Evolutionary conservation across 2,113 vertebrate genomes (phyloP), one percentile per base, ranked within the genome.

Genomic region (Misgurnus mizolepis): DNA sequence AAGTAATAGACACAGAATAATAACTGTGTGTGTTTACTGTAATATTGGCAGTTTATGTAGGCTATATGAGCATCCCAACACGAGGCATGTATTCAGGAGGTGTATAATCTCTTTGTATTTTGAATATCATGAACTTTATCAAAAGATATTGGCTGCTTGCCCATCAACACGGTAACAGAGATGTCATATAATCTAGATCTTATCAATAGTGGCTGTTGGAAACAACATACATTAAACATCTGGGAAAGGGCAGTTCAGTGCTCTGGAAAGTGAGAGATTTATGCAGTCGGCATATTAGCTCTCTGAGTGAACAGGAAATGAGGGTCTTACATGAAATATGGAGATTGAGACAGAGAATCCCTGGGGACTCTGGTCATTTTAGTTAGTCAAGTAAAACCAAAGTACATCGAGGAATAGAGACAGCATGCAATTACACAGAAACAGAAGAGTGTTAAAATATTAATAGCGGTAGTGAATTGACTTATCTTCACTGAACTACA

Each of bases 1-100:
- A 18, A 6, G 64, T 70, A 7, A 70, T 61, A 45, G 49, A 64
- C 22, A 62, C 68, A 82, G 43, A 61, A 55, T 61, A 34, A 75
- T 74, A 74, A 60, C 50, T 71, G 17, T 34, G 72, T 43, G 55
- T 75, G 41, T 62, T 27, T 14, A 61, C 0, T 6, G 6, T 18
- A 62, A 62, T 49, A 61, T 17, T 47, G 11, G 49, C 11, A 50
- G 56, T 45, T 74, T 2, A 14, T 58, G 9, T 71, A n/a, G 34
- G 27, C 5, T 45, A 74, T 58, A n/a, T 10, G 4, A 49, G n/a
- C 5, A 40, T 15, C 27, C 12, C 34, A 10, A 60, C 17, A 60
- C 5, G 9, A 22, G 4, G 4, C 12, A 70, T 70, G 50, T 15
- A 39, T 70, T 70, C 47, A 70, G 14, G 2, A 40, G 27, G 22